phyloP scores from a whole-genome alignment of 1,140 invertebrate genomes.

The Sitodiplosis mosellana region DNA sequence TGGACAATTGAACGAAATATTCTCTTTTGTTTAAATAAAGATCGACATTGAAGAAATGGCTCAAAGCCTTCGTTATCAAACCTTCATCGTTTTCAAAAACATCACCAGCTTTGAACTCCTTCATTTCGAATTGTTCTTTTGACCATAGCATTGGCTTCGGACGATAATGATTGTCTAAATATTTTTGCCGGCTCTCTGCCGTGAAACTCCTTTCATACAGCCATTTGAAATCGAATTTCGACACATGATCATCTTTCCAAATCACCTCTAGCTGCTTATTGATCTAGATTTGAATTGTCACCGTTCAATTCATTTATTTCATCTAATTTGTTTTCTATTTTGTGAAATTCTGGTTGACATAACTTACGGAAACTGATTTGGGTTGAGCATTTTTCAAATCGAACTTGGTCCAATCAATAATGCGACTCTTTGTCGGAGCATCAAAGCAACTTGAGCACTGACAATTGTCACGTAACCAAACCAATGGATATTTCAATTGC shows the following conservation, averaged over 20 bases:
- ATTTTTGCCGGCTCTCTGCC: conserved; percentile 23
- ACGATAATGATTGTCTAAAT: conserved; percentile 30
- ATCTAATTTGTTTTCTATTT: not conserved
- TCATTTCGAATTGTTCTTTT: conserved; percentile 28
- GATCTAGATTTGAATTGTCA: conserved; percentile 11
- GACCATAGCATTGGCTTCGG: conserved; percentile 31
- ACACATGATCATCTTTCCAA: conserved; percentile 41
- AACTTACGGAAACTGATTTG: conserved; percentile 11
- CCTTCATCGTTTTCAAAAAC: conserved; percentile 28
- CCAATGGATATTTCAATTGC: conserved; percentile 32
- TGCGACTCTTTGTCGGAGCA: conserved; percentile 33
- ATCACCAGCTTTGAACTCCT: conserved; percentile 30
- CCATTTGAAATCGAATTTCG: conserved; percentile 33
- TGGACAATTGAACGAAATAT: too few relatives aligned
- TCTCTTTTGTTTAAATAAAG: too few relatives aligned
- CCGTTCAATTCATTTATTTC: conserved; percentile 4
- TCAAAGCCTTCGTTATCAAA: not conserved
- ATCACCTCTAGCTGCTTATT: conserved; percentile 22
- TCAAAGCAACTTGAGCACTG: conserved; percentile 43
- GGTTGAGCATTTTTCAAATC: conserved; percentile 27
- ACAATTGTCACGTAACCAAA: conserved; percentile 52
- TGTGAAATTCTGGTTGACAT: conserved; percentile 1
- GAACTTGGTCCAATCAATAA: conserved; percentile 33
- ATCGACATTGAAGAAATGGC: not conserved
- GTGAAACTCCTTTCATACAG: conserved; percentile 36